Evolutionary conservation across 2,888 invertebrate species (phyloP), one percentile per base, ranked within the genome.

Genomic region (Spodoptera exigua): DNA sequence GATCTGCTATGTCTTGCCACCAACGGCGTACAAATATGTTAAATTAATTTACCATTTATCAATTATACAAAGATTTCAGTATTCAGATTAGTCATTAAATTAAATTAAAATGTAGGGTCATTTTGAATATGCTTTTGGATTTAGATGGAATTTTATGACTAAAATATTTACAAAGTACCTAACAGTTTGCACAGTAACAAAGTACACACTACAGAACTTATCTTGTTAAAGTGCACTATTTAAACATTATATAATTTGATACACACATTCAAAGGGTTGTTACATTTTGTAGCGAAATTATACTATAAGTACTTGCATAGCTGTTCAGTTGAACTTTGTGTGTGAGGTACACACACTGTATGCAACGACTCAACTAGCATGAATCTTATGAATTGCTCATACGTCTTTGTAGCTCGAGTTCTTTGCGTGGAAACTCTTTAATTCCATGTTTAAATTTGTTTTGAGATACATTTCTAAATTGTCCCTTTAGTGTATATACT

Each of bases 381-480:
- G 54, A 60, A 69, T 60, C 67, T 71, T 52, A 45, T 41, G 49
- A 64, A 43, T 64, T 64, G 37, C 53, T 52, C 44, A 55, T 45
- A 36, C 48, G 16, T 61, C 55, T 66, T 52, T 49, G 21, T 53
- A 11, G 16, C 43, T 49, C 16, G 37, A 52, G 51, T 45, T 45
- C 43, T 51, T 49, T 51, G 39, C 46, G 36, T 27, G 17, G 21
- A 45, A 32, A 17, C 37, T 54, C 34, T 55, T 71, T 71, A 66
- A 68, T 66, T 60, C 40, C 27, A 44, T 60, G 46, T 55, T 37
- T 37, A 64, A 64, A 53, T 60, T 49, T 27, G 58, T 40, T 70
- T 63, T 47, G 40, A 40, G 54, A 51, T 37, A 37, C 37, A 39
- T 51, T 59, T 66, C 40, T 55, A 13, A 44, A 40, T 47, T 64